Base-by-base conservation (phyloP, 1,140 invertebrate species). In the Sogatella furcifera region DNA sequence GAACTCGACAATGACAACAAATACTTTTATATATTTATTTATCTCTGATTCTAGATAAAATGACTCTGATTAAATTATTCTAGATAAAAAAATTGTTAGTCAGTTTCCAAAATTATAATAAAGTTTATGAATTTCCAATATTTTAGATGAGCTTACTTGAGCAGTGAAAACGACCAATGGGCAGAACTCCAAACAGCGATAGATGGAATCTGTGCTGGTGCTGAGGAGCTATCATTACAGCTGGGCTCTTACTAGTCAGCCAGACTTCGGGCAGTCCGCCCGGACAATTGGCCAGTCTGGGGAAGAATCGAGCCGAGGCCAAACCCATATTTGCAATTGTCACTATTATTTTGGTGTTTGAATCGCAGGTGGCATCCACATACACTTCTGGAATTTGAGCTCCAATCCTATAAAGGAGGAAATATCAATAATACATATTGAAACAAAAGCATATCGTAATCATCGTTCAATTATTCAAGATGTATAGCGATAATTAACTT, bases 361-460 rank as follows among this genome's bases (percentile, higher is more conserved):
- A 69, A 5, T 68, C 59, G 49, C 69, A 67, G 0, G 72, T 72
- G 34, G 68, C 70, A 54, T 78, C 73, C 6, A 73, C 65, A 55
- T 76, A 72, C 5, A 77, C 69, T 64, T 77, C 72, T n/a, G 73
- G 74, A 5, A 78, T 71, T 17, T 68, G 68, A 8, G 69, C 75
- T n/a, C 63, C 62, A 14, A 68, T 61, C 55, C 72, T 70, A 57
- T 6, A 59, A 49, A n/a, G n/a, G n/a, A n/a, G n/a, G n/a, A n/a
- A n/a, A n/a, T n/a, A n/a, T n/a, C n/a, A n/a, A n/a, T n/a, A n/a
- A n/a, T n/a, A n/a, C n/a, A n/a, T n/a, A n/a, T n/a, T n/a, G n/a
- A n/a, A n/a, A n/a, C n/a, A n/a, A n/a, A n/a, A n/a, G n/a, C n/a
- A n/a, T n/a, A n/a, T n/a, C n/a, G n/a, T n/a, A n/a, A n/a, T n/a